phyloP scores from a whole-genome alignment of 35 echinoderm and acorn worm species.

The Holothuria glaberrima region DNA sequence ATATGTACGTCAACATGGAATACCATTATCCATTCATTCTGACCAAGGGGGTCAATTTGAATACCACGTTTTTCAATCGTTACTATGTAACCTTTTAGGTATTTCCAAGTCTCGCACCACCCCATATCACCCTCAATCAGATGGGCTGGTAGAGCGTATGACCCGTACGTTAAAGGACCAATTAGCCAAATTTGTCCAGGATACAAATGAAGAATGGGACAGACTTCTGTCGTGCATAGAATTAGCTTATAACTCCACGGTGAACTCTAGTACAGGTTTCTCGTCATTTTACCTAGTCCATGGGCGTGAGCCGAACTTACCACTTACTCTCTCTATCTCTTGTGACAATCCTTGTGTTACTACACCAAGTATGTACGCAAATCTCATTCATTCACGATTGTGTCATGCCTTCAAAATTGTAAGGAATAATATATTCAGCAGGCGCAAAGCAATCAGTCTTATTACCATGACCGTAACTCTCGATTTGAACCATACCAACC shows the following conservation, averaged over 20 bases:
- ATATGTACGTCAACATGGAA: constrained; percentile 40
- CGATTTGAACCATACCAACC: constrained; percentile 18
- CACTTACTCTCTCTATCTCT: not conserved
- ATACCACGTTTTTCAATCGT: not conserved
- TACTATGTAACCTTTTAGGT: constrained; percentile 16
- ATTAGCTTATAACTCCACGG: constrained; percentile 18
- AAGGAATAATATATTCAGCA: not conserved
- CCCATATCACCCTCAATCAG: constrained; percentile 59
- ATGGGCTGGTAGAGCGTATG: constrained; percentile 55
- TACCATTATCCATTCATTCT: constrained; percentile 4
- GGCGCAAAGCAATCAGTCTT: not conserved
- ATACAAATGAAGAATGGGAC: constrained; percentile 45
- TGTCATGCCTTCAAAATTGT: not conserved
- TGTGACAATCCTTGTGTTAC: not conserved
- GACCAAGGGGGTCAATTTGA: constrained; percentile 24
- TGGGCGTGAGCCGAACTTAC: no score
- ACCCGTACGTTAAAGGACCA: constrained; percentile 56
- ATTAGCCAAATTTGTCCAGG: constrained; percentile 26
- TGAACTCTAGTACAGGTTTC: constrained; percentile 39
- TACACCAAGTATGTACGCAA: not conserved
- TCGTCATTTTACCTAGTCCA: no score
- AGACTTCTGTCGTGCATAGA: not conserved
- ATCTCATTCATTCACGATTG: not conserved
- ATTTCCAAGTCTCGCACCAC: constrained; percentile 56
- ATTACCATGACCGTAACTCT: constrained; percentile 21